Percentiles rank a stretch among this genome's conserved stretches.
phyloP scores from a whole-genome alignment of 1,140 invertebrate genomes.

The Drosophila orena region DNA sequence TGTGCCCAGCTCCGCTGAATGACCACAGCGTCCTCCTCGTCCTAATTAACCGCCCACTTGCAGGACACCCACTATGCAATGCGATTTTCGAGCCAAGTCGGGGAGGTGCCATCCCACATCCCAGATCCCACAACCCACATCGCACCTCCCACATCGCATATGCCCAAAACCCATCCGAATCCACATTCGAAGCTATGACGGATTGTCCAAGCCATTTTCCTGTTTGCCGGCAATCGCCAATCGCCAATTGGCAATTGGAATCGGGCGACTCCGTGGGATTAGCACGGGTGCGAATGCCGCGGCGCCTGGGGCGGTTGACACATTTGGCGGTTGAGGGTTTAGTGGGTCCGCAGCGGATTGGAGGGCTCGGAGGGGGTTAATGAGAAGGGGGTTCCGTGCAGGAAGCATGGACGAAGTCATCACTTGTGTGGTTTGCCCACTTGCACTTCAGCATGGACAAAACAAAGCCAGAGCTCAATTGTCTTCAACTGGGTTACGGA shows the following conservation, averaged over 20 bases:
- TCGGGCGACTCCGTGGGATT: slow-evolving; percentile 12
- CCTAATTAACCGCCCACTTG: slow-evolving; percentile 8
- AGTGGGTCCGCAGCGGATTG: neutral
- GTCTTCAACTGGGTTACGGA: too few species aligned
- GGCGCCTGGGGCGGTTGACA: slow-evolving; percentile 15
- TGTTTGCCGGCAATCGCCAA: slow-evolving; percentile 37
- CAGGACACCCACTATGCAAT: neutral
- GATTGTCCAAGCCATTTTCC: slow-evolving; percentile 35
- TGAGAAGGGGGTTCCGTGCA: slow-evolving; percentile 6
- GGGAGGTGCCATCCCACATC: too few species aligned
- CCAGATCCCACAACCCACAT: too few species aligned
- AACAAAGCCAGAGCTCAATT: neutral
- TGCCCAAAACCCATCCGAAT: neutral
- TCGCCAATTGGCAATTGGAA: slow-evolving; percentile 17
- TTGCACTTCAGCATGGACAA: neutral
- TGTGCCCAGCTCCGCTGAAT: neutral
- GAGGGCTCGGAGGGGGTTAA: slow-evolving; percentile 5
- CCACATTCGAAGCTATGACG: slow-evolving; percentile 11
- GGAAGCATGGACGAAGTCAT: neutral
- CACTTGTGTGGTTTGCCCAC: slow-evolving; percentile 1
- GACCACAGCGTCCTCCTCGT: too few species aligned
- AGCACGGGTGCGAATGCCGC: slow-evolving; percentile 22
- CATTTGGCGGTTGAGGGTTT: neutral
- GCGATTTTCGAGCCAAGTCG: slow-evolving; percentile 26
- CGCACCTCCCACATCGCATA: neutral